Evolutionary conservation across 2,888 invertebrate species (phyloP).

Genomic region (Cerastis rubricosa): DNA sequence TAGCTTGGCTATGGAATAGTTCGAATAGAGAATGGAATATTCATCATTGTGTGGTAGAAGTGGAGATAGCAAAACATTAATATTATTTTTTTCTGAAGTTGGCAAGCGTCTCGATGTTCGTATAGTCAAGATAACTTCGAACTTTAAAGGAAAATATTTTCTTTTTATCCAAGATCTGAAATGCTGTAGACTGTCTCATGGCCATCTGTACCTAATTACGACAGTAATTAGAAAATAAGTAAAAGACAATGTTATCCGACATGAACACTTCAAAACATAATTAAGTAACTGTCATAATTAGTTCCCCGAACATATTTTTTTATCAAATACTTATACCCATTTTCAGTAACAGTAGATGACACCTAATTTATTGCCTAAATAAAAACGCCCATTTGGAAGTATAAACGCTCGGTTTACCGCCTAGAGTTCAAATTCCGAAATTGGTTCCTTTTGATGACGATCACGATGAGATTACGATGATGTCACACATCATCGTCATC

Average conservation of each 20-base stretch:
- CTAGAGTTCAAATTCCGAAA: not conserved
- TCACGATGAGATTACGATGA: too few species aligned
- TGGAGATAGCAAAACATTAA: slow-evolving; percentile 15
- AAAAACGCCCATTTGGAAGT: not conserved
- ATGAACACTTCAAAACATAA: slow-evolving; percentile 31
- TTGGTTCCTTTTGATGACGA: too few species aligned
- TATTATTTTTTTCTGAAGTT: slow-evolving; percentile 21
- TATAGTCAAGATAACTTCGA: slow-evolving; percentile 19
- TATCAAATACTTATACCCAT: slow-evolving; percentile 7
- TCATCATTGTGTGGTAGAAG: slow-evolving; percentile 23
- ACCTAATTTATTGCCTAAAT: not conserved
- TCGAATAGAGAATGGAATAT: slow-evolving; percentile 51
- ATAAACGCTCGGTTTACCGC: not conserved
- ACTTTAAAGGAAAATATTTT: not conserved
- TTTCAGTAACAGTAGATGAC: not conserved
- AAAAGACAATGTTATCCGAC: slow-evolving; percentile 21
- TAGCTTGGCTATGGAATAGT: slow-evolving; percentile 42
- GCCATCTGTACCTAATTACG: slow-evolving; percentile 45
- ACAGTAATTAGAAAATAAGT: slow-evolving; percentile 39
- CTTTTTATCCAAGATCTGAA: not conserved
- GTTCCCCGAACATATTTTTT: slow-evolving; percentile 8
- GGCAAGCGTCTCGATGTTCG: slow-evolving; percentile 9
- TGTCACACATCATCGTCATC: too few species aligned
- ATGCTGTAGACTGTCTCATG: not conserved
- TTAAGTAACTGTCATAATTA: slow-evolving; percentile 39